phyloP scores from a whole-genome alignment of 2,888 invertebrate species.

The Agriotes lineatus region DNA sequence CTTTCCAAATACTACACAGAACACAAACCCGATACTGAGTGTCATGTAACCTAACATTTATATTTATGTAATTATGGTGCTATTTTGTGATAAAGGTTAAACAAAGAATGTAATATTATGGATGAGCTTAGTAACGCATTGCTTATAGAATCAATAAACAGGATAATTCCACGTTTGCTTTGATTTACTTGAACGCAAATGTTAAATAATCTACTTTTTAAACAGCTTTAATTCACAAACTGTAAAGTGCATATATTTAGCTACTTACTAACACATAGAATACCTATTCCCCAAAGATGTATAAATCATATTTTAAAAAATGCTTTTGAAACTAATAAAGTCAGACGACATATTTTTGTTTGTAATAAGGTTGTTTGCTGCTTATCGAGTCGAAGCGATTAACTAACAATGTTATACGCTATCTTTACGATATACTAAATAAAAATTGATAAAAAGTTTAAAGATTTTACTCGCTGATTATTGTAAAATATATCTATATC shows the following conservation, averaged over 20 bases:
- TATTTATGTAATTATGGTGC: constrained; percentile 19
- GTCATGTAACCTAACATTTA: constrained; percentile 22
- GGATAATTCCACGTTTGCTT: no score
- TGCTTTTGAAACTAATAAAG: no score
- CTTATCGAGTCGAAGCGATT: constrained; percentile 17
- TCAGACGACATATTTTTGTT: not conserved
- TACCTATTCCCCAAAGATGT: not conserved
- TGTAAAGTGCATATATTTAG: no score
- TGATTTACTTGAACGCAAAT: not conserved
- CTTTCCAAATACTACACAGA: constrained; percentile 17
- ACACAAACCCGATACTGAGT: constrained; percentile 36
- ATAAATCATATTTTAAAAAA: not conserved
- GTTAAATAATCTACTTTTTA: not conserved
- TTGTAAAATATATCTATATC: constrained; percentile 32
- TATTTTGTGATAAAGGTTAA: constrained; percentile 40
- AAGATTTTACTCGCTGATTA: not conserved
- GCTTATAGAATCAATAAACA: not conserved
- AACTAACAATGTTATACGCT: not conserved
- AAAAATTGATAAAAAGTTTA: not conserved
- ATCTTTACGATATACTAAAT: not conserved
- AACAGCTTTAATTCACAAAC: not conserved
- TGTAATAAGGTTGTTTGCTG: constrained; percentile 14
- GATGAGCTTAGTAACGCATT: constrained; percentile 16
- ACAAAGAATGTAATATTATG: constrained; percentile 5
- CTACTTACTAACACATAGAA: constrained; percentile 3